These are phyloP conservation scores for Hyperopisus bebe DNA, from an alignment of 2,113 vertebrate species.

Conservation along the genomic window DNA sequence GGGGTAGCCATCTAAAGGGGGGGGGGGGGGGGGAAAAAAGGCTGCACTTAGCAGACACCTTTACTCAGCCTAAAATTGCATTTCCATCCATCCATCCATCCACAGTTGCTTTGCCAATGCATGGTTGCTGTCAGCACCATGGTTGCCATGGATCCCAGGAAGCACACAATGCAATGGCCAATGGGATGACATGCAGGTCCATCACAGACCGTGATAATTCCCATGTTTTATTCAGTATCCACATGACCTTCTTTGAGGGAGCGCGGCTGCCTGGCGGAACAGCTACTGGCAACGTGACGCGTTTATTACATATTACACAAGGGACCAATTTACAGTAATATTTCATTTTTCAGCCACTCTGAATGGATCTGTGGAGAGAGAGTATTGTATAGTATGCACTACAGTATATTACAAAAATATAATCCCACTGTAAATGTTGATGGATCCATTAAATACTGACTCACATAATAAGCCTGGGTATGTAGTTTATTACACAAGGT, in stretches of 20 bases:
- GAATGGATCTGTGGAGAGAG: neutral
- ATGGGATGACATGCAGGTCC: neutral
- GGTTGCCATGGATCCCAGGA: neutral
- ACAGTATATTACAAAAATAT: neutral
- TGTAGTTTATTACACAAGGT: neutral
- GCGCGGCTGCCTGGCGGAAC: neutral
- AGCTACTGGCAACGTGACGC: neutral
- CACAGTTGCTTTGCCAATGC: neutral
- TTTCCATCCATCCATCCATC: neutral
- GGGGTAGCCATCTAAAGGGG: conserved; percentile 82
- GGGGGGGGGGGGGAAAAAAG: neutral
- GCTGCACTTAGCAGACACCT: neutral
- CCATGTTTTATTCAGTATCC: neutral
- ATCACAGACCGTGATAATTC: neutral
- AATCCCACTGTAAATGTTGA: neutral
- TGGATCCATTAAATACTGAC: neutral
- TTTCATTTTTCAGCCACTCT: neutral
- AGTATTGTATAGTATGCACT: neutral
- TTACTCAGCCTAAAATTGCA: neutral
- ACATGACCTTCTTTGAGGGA: neutral
- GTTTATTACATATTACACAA: neutral
- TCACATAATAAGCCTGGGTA: neutral
- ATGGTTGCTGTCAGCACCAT: neutral
- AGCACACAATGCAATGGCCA: neutral
- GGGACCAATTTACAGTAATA: neutral